These are phyloP conservation scores for Dryobotodes eremita DNA, from an alignment of 2,888 invertebrate genomes.

Conservation along the genomic window DNA sequence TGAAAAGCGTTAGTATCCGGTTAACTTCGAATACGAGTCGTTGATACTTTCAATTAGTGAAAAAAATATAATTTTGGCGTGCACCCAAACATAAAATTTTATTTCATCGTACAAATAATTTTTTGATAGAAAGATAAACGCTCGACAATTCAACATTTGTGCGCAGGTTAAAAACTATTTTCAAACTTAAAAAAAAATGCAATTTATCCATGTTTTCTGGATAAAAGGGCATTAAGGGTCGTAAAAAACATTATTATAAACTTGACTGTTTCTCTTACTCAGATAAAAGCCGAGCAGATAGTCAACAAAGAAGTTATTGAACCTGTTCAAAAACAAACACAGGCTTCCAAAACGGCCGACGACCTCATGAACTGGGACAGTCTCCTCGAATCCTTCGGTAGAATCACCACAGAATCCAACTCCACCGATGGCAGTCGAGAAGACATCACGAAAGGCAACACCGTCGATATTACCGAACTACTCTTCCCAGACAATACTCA, in stretches of 20 bases:
- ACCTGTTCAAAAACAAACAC: conserved; percentile 48
- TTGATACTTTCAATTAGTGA: conserved; percentile 36
- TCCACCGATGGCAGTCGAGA: conserved; percentile 85
- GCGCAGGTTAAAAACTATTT: conserved; percentile 10
- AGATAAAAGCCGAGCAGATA: conserved; percentile 49
- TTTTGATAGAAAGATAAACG: conserved; percentile 55
- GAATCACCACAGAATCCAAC: conserved; percentile 86
- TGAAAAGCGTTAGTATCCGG: conserved; percentile 13
- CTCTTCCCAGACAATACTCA: conserved; percentile 82
- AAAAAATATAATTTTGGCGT: conserved; percentile 43
- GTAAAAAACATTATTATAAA: background rate
- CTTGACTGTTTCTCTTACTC: background rate
- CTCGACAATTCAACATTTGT: conserved; percentile 17
- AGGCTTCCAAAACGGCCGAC: conserved; percentile 47
- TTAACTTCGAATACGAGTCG: conserved; percentile 6
- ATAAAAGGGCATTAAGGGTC: conserved; percentile 1
- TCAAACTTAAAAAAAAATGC: background rate
- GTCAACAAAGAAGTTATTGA: conserved; percentile 43
- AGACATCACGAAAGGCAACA: conserved; percentile 79
- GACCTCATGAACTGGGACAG: conserved; percentile 87
- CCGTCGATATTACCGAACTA: conserved; percentile 85
- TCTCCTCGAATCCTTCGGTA: conserved; percentile 86
- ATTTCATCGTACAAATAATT: conserved; percentile 47
- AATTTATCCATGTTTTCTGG: conserved; percentile 11
- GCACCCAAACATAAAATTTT: conserved; percentile 41